phyloP scores from a whole-genome alignment of 2,797 vertebrate genomes.

The Enteromius afrohamiltoni region DNA sequence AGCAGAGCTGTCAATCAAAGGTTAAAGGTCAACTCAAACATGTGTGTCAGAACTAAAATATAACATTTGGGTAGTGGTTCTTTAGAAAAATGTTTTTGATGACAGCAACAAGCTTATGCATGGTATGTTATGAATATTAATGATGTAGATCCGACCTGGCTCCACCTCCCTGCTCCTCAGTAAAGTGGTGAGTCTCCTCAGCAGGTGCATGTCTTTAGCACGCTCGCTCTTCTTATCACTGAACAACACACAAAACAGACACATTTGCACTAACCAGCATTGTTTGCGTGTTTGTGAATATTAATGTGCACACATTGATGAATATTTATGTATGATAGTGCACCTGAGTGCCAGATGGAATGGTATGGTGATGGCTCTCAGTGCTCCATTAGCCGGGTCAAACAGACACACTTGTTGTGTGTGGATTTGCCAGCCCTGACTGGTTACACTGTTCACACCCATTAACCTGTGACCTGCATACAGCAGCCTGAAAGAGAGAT shows the following conservation, averaged over 20 bases:
- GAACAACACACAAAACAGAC: slow-evolving; percentile 44
- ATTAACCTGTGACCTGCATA: slow-evolving; percentile 97
- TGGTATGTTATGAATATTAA: slow-evolving; percentile 3
- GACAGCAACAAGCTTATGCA: background rate
- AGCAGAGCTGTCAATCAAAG: slow-evolving; percentile 76
- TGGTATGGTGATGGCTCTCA: slow-evolving; percentile 90
- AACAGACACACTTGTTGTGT: slow-evolving; percentile 96
- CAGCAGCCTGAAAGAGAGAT: slow-evolving; percentile 79
- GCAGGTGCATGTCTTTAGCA: slow-evolving; percentile 94
- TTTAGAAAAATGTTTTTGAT: background rate
- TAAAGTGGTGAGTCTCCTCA: slow-evolving; percentile 86
- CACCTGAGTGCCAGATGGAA: slow-evolving; percentile 97
- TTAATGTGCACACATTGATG: background rate
- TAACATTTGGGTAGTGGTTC: background rate
- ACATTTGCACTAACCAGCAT: background rate
- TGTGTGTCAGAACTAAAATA: background rate
- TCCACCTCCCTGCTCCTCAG: slow-evolving; percentile 77
- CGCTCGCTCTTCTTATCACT: slow-evolving; percentile 98
- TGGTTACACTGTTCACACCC: slow-evolving; percentile 96
- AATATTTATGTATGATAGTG: slow-evolving; percentile 36
- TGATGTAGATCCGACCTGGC: slow-evolving; percentile 66
- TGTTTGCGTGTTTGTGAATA: slow-evolving; percentile 37
- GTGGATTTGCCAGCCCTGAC: slow-evolving; percentile 95
- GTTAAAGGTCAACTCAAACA: background rate
- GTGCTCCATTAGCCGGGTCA: slow-evolving; percentile 85